phyloP scores from a whole-genome alignment of 2,888 invertebrate genomes.

The Gandaritis pyraliata region DNA sequence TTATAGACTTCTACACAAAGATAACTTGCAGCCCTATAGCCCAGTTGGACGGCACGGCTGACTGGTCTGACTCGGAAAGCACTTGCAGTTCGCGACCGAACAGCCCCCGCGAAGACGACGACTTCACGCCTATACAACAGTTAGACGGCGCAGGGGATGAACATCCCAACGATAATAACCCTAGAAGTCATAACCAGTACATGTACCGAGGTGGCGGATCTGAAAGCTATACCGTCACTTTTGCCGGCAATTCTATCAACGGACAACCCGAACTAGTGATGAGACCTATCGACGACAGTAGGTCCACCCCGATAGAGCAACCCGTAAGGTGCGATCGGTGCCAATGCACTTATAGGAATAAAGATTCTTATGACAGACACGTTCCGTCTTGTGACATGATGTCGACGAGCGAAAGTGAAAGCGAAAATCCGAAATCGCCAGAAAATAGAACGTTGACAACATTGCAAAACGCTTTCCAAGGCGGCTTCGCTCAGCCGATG shows the following conservation, averaged over 20 bases:
- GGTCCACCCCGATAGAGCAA: conserved; percentile 82
- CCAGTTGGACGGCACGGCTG: conserved; percentile 88
- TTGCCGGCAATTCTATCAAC: conserved; percentile 79
- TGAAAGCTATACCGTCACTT: conserved; percentile 80
- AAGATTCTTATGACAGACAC: conserved; percentile 92
- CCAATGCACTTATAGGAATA: conserved; percentile 93
- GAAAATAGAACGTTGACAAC: conserved; percentile 81
- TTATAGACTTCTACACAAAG: conserved; percentile 82
- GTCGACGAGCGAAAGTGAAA: conserved; percentile 92
- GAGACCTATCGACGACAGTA: conserved; percentile 73
- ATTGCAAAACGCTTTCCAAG: conserved; percentile 79
- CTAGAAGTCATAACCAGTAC: conserved; percentile 72
- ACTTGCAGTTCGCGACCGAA: conserved; percentile 77
- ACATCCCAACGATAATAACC: conserved; percentile 66
- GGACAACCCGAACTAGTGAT: conserved; percentile 79
- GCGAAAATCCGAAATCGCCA: conserved; percentile 86
- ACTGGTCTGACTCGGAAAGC: conserved; percentile 85
- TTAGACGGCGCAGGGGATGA: conserved; percentile 89
- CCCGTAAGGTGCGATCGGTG: conserved; percentile 95
- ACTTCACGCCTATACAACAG: conserved; percentile 85
- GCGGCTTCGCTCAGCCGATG: conserved; percentile 80
- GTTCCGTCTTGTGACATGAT: conserved; percentile 90
- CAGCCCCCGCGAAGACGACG: conserved; percentile 69
- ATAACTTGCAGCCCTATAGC: conserved; percentile 85
- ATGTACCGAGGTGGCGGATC: conserved; percentile 78